A percentile compares a stretch with the other conserved stretches of the same genome.
Conservation (phyloP, 1,140 invertebrate species). For the Bombus pascuorum region DNA sequence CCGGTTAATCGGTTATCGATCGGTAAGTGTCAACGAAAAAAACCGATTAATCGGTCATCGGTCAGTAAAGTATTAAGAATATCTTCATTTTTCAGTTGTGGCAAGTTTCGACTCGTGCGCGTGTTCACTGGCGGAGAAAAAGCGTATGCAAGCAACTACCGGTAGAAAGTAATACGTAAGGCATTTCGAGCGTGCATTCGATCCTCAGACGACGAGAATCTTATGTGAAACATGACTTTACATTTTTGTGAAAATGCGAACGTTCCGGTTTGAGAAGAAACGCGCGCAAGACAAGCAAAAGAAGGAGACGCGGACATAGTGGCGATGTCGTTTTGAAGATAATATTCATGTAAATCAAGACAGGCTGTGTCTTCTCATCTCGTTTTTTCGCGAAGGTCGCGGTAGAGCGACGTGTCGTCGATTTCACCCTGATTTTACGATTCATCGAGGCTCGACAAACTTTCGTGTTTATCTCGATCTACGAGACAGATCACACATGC, state of each 20-base stretch:
- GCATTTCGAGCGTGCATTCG: background rate
- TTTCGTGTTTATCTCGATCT: background rate
- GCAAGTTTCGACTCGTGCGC: too few species aligned
- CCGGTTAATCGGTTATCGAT: too few species aligned
- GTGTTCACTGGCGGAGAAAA: background rate
- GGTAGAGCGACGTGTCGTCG: too few species aligned
- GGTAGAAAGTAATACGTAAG: background rate
- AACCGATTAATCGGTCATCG: too few species aligned
- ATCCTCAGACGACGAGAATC: background rate
- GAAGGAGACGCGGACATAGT: background rate
- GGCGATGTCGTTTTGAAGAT: background rate
- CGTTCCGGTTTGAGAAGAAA: slow-evolving; percentile 3
- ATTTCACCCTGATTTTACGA: slow-evolving; percentile 11
- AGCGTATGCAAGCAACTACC: too few species aligned
- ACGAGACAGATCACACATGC: background rate
- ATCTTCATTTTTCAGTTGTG: too few species aligned
- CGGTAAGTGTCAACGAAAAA: too few species aligned
- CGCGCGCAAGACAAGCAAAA: background rate
- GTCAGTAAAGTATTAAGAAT: too few species aligned
- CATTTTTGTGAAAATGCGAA: background rate
- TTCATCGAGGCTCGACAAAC: background rate
- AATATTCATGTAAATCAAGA: background rate
- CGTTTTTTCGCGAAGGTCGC: background rate
- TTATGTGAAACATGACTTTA: background rate
- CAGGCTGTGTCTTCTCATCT: background rate